Evolutionary conservation across 2,888 invertebrate genomes (phyloP).

Genomic region (Hedychridium roseum): DNA sequence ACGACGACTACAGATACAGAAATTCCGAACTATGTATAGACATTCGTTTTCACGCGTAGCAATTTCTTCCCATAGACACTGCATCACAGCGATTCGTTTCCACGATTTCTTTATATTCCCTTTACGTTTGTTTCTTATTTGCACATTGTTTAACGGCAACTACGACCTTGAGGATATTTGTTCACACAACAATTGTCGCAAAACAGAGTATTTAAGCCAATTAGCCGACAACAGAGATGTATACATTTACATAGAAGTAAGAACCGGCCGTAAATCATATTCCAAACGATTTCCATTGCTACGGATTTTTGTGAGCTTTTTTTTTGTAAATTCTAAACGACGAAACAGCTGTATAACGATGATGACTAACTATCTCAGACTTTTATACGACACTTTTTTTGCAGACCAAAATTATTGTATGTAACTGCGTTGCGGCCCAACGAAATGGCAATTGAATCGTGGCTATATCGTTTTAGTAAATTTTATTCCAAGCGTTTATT

Average conservation of each 20-base stretch:
- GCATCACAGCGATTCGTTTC: slow-evolving; percentile 29
- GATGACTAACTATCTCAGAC: no score
- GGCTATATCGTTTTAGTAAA: no score
- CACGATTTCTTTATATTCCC: slow-evolving; percentile 29
- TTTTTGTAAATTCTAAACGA: no score
- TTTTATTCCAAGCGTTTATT: no score
- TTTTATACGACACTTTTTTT: no score
- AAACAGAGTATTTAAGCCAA: slow-evolving; percentile 61
- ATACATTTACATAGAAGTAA: slow-evolving; percentile 61
- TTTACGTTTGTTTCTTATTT: slow-evolving; percentile 25
- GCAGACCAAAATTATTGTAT: no score
- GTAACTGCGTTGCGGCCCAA: no score
- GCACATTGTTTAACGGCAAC: slow-evolving; percentile 50
- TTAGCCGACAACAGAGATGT: slow-evolving; percentile 61
- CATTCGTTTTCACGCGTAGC: slow-evolving; percentile 24
- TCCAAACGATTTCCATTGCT: slow-evolving; percentile 37
- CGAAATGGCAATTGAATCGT: no score
- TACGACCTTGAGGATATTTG: slow-evolving; percentile 45
- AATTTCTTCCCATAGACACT: slow-evolving; percentile 25
- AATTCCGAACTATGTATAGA: slow-evolving; percentile 23
- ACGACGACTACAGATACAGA: slow-evolving; percentile 14
- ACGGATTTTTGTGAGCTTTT: no score
- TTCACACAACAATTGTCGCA: slow-evolving; percentile 56
- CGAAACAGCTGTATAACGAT: no score
- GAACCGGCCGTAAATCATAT: slow-evolving; percentile 53